A percentile compares a stretch with the other conserved stretches of the same genome.
These are phyloP conservation scores for Papilio demoleus DNA, from an alignment of 2,888 invertebrate species.

Conservation along the genomic window DNA sequence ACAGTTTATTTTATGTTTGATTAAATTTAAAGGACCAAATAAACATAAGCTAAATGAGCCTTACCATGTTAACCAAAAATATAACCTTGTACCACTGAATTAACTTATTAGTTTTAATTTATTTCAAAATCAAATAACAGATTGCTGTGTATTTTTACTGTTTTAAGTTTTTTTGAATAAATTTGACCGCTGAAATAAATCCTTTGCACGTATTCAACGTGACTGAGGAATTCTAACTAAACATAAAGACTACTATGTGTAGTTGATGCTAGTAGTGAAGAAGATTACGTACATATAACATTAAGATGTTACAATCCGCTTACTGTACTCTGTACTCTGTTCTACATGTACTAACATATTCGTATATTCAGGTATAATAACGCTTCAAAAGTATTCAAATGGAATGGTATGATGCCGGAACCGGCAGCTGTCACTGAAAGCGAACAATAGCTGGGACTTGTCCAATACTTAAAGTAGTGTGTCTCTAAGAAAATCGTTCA, in stretches of 20 bases:
- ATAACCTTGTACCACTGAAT: background rate
- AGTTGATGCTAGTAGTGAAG: background rate
- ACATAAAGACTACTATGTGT: background rate
- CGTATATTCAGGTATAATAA: background rate
- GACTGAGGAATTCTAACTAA: background rate
- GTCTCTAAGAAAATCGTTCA: background rate
- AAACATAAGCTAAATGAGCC: too few species aligned
- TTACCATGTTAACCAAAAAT: too few species aligned
- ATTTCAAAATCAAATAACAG: too few species aligned
- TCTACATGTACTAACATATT: background rate
- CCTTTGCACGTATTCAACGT: too few species aligned
- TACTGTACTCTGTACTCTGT: background rate
- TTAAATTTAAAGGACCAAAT: too few species aligned
- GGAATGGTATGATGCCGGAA: background rate
- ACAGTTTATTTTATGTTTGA: background rate
- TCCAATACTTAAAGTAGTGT: background rate
- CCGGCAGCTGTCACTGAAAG: constrained; percentile 5
- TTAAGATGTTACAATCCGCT: background rate
- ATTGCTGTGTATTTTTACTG: too few species aligned
- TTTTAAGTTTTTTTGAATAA: too few species aligned
- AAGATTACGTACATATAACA: background rate
- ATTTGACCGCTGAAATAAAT: too few species aligned
- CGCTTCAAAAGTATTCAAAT: background rate
- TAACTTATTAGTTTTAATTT: too few species aligned
- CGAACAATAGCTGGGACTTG: background rate